Percentiles rank a stretch among this genome's conserved stretches.
phyloP scores from a whole-genome alignment of 1,140 invertebrate species.

The Amyelois transitella region DNA sequence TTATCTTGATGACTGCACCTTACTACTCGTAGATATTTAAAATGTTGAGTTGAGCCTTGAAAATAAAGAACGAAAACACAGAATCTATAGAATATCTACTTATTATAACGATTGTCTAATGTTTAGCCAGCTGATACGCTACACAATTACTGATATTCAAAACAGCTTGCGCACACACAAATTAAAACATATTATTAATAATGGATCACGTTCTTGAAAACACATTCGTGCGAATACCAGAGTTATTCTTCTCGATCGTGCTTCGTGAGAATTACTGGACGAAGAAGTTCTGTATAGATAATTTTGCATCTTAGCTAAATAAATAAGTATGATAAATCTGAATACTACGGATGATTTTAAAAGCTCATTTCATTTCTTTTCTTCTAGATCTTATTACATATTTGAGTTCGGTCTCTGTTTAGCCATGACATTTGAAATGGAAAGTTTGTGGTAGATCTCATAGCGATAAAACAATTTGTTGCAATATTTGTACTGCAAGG shows the following conservation, averaged over 20 bases:
- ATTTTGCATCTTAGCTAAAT: background rate
- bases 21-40: too few species aligned
- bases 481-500: background rate
- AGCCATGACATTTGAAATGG: background rate
- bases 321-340: background rate
- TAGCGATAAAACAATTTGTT: background rate
- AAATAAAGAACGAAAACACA: background rate
- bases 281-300: background rate
- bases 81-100: background rate
- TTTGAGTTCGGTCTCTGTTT: too few species aligned
- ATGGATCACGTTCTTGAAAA: conserved; percentile 7
- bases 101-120: conserved; percentile 33
- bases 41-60: too few species aligned
- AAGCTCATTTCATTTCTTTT: too few species aligned
- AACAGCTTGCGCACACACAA: conserved; percentile 29
- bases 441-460: background rate
- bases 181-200: conserved; percentile 38
- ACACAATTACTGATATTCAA: conserved; percentile 25
- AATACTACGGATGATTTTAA: too few species aligned
- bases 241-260: background rate
- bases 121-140: conserved; percentile 44
- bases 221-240: background rate
- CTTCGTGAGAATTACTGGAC: background rate
- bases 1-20: too few species aligned
- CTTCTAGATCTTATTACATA: too few species aligned